Conservation (phyloP, 2,113 vertebrate genomes). For the Paratilapia polleni region DNA sequence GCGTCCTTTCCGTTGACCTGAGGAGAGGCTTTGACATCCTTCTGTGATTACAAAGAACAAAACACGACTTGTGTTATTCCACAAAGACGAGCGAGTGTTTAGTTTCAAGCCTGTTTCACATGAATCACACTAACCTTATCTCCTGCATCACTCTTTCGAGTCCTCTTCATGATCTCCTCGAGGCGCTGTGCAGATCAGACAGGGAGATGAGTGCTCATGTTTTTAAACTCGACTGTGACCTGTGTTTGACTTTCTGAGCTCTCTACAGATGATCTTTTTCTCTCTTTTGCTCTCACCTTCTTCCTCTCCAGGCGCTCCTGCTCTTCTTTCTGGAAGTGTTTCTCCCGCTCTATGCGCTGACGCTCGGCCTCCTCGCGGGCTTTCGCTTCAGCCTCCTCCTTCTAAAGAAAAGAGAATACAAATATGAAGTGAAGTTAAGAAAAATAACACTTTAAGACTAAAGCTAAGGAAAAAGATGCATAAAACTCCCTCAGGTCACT, state of each 20-base stretch:
- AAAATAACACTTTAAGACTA: neutral
- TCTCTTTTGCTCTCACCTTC: slow-evolving; percentile 81
- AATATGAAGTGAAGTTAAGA: neutral
- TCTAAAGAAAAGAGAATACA: slow-evolving; percentile 67
- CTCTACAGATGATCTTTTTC: neutral
- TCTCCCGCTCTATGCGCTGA: slow-evolving; percentile 91
- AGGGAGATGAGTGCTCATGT: slow-evolving; percentile 8
- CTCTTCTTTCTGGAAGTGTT: slow-evolving; percentile 96
- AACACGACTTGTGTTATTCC: neutral
- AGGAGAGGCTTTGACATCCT: slow-evolving; percentile 71
- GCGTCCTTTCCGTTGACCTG: slow-evolving; percentile 81
- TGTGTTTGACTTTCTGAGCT: slow-evolving; percentile 1
- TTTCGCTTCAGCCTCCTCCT: slow-evolving; percentile 86
- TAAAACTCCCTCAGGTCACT: rapidly evolving
- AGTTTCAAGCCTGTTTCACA: neutral
- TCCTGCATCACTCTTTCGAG: slow-evolving; percentile 86
- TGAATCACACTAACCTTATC: slow-evolving; percentile 83
- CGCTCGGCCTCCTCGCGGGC: slow-evolving; percentile 87
- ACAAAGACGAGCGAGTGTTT: neutral
- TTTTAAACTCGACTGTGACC: neutral
- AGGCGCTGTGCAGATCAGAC: slow-evolving; percentile 84
- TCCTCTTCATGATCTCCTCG: slow-evolving; percentile 99
- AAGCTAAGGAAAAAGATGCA: neutral
- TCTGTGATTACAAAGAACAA: slow-evolving; percentile 73
- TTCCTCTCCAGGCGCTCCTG: slow-evolving; percentile 94